phyloP scores from a whole-genome alignment of 2,113 vertebrate genomes.

The Regulus satrapa region DNA sequence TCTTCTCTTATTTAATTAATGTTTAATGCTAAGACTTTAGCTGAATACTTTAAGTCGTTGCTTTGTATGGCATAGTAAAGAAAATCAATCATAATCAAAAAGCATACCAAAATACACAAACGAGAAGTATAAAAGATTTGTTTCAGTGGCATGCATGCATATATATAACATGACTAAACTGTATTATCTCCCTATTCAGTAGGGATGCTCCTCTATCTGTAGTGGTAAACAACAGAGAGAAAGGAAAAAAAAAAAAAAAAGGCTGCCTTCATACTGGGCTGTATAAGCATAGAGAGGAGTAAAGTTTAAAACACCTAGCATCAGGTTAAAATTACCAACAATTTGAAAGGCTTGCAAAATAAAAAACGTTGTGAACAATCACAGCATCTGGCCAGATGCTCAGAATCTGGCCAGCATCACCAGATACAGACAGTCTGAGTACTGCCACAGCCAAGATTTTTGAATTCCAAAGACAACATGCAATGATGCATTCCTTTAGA shows the following conservation, averaged over 20 bases:
- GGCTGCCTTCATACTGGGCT: background rate
- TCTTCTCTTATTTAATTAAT: background rate
- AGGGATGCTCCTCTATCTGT: background rate
- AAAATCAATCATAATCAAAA: conserved; percentile 14
- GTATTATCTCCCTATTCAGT: background rate
- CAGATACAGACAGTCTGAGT: background rate
- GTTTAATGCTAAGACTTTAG: background rate
- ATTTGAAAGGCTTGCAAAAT: background rate
- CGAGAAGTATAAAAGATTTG: background rate
- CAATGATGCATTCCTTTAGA: background rate
- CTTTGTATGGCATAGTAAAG: background rate
- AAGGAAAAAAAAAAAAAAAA: background rate
- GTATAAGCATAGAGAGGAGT: background rate
- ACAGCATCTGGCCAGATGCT: background rate
- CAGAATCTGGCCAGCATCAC: background rate
- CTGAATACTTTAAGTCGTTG: background rate
- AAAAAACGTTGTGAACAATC: background rate
- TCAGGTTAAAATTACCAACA: background rate
- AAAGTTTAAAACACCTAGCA: background rate
- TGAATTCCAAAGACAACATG: background rate
- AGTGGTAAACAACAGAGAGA: background rate
- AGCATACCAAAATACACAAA: background rate
- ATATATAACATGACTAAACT: background rate
- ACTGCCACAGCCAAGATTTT: background rate
- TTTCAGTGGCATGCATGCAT: background rate